Conservation (phyloP, 2,888 invertebrate species). For the Chromoteleia sp. region DNA sequence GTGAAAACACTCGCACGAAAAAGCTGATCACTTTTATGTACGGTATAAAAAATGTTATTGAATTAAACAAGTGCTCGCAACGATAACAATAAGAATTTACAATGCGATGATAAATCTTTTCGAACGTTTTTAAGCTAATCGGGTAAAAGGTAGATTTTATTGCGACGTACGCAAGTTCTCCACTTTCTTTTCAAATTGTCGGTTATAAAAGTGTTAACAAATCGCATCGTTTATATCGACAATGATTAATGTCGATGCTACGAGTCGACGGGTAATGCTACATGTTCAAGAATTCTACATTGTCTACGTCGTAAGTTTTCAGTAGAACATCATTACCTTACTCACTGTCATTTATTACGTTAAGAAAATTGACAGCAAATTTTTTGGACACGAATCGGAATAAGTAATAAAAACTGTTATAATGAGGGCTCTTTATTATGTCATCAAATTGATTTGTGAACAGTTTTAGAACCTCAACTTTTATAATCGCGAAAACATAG, state of each 20-base stretch:
- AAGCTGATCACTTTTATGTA: conserved; percentile 3
- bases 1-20: conserved; percentile 33
- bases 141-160: too few relatives aligned
- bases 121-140: too few relatives aligned
- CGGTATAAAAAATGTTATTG: conserved; percentile 12
- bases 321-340: conserved; percentile 26
- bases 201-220: neutral
- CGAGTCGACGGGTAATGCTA: conserved; percentile 23
- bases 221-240: conserved; percentile 8
- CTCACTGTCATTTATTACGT: conserved; percentile 26
- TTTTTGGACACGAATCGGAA: too few relatives aligned
- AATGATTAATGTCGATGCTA: conserved; percentile 37
- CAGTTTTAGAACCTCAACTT: too few relatives aligned
- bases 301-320: conserved; percentile 27
- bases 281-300: conserved; percentile 12
- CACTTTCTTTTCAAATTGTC: neutral
- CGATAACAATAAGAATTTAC: neutral
- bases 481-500: too few relatives aligned
- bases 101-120: too few relatives aligned
- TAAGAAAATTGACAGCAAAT: neutral
- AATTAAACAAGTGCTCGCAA: conserved; percentile 7
- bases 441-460: too few relatives aligned
- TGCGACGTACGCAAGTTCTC: too few relatives aligned
- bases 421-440: too few relatives aligned
- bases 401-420: too few relatives aligned